Percentiles rank a stretch among this genome's conserved stretches.
Evolutionary conservation across 2,888 invertebrate species (phyloP).

Genomic region (Drosophila differens): DNA sequence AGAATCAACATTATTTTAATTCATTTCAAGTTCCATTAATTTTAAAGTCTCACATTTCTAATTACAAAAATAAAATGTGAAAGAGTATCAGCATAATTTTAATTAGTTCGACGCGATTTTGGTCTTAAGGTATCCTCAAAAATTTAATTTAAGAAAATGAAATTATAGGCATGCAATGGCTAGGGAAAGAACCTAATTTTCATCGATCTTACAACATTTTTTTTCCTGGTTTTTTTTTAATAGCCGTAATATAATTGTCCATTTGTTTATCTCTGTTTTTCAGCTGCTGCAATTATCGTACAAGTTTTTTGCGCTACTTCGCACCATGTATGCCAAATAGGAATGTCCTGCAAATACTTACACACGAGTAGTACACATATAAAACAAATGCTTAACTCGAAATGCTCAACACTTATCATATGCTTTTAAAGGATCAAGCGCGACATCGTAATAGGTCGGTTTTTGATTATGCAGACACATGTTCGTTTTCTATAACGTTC

Average conservation of each 20-base stretch:
- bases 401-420: conserved; percentile 29
- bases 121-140: neutral
- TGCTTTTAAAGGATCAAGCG: conserved; percentile 67
- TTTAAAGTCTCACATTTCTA: no score
- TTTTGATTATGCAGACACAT: conserved; percentile 69
- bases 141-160: no score
- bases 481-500: conserved; percentile 24
- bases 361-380: neutral
- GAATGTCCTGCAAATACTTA: neutral
- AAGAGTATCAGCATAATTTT: neutral
- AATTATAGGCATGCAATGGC: no score
- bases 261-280: conserved; percentile 6
- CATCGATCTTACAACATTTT: no score
- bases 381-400: conserved; percentile 17
- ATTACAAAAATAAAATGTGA: no score
- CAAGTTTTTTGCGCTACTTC: conserved; percentile 81
- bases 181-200: no score
- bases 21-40: neutral
- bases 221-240: no score
- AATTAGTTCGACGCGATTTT: neutral
- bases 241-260: neutral
- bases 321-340: conserved; percentile 76
- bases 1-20: neutral
- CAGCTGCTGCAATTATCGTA: conserved; percentile 82
- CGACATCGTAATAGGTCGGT: conserved; percentile 12